These are phyloP conservation scores for Bombus breviceps DNA, from an alignment of 1,140 invertebrate genomes.

Conservation along the genomic window DNA sequence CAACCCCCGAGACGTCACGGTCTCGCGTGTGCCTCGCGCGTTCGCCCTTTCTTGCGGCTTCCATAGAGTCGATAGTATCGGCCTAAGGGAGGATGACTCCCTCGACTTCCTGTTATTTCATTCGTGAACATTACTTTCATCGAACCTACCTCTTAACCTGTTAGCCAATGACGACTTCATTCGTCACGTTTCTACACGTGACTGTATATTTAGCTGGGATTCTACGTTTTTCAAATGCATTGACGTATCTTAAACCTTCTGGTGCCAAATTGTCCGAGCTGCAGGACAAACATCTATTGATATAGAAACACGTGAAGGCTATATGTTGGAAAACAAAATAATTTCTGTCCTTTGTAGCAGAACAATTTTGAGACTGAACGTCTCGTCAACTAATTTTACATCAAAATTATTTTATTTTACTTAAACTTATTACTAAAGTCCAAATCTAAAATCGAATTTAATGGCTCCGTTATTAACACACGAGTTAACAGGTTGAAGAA, in stretches of 20 bases:
- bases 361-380: too few relatives aligned
- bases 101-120: slow-evolving; percentile 57
- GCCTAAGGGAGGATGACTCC: slow-evolving; percentile 53
- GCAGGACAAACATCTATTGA: too few relatives aligned
- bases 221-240: too few relatives aligned
- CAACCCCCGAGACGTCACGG: slow-evolving; percentile 61
- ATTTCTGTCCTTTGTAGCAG: too few relatives aligned
- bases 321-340: too few relatives aligned
- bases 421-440: too few relatives aligned
- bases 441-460: not conserved
- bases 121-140: slow-evolving; percentile 5
- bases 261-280: not conserved
- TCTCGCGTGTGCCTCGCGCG: slow-evolving; percentile 61
- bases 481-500: not conserved
- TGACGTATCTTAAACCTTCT: not conserved
- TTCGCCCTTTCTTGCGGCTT: slow-evolving; percentile 62
- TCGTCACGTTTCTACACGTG: not conserved
- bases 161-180: not conserved
- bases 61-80: slow-evolving; percentile 59
- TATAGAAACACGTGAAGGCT: too few relatives aligned
- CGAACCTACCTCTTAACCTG: not conserved
- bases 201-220: too few relatives aligned
- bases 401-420: too few relatives aligned
- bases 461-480: not conserved
- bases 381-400: too few relatives aligned